Conservation (phyloP, 1,140 invertebrate genomes). For the Microvelia longipes region DNA sequence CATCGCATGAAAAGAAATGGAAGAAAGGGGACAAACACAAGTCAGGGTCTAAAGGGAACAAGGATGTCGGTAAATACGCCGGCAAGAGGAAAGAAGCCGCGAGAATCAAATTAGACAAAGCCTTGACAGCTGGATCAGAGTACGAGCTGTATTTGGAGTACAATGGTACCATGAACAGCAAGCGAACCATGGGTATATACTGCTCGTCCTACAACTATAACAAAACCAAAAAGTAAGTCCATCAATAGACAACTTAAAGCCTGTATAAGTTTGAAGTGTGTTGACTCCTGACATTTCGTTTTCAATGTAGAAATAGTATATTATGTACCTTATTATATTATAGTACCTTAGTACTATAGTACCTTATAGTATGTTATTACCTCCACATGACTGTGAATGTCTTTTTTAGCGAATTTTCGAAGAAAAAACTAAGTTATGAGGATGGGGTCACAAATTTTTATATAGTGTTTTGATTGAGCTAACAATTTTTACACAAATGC, state of each 20-base stretch:
- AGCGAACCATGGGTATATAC: conserved; percentile 10
- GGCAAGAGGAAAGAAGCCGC: background rate
- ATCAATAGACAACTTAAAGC: background rate
- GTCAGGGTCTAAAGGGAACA: background rate
- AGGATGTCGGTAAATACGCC: background rate
- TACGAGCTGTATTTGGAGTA: conserved; percentile 11
- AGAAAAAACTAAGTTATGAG: too few species aligned
- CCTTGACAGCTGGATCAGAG: background rate
- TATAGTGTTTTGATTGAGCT: too few species aligned
- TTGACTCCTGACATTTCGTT: too few species aligned
- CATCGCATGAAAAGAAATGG: too few species aligned
- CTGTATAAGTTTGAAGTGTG: too few species aligned
- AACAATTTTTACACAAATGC: too few species aligned
- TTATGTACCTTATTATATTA: background rate
- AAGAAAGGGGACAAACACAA: background rate
- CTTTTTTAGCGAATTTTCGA: too few species aligned
- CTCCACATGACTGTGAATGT: background rate
- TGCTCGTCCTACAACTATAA: conserved; percentile 1
- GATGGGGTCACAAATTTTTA: too few species aligned
- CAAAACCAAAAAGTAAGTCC: conserved; percentile 6
- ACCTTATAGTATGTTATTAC: background rate
- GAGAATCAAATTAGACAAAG: background rate
- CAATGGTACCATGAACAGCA: conserved; percentile 14
- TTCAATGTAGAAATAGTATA: background rate
- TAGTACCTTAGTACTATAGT: background rate